Conservation (phyloP, 2,888 invertebrate species). For the Diarsia brunnea region DNA sequence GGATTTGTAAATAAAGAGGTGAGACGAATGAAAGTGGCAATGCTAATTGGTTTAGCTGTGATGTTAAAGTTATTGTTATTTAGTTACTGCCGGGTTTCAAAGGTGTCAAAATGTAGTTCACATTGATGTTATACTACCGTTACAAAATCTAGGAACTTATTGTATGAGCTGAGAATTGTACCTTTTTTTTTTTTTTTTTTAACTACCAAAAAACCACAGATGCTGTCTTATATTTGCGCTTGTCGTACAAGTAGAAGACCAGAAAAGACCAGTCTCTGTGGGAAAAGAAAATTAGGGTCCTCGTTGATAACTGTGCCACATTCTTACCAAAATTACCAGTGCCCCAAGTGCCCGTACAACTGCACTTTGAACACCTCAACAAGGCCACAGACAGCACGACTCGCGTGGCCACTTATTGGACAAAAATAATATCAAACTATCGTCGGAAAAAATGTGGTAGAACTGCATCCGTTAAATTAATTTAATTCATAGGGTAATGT, state of each 20-base stretch:
- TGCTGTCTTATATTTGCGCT: not conserved
- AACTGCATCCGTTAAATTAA: constrained; percentile 1
- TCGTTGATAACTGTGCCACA: constrained; percentile 22
- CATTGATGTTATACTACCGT: not conserved
- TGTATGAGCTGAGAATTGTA: not conserved
- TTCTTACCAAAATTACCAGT: constrained; percentile 35
- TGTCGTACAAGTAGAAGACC: not conserved
- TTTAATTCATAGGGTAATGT: constrained; percentile 5
- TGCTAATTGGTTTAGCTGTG: constrained; percentile 48
- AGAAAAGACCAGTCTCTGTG: not conserved
- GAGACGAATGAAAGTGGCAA: constrained; percentile 43
- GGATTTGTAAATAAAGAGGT: constrained; percentile 39
- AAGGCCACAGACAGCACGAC: constrained; percentile 54
- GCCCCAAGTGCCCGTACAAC: constrained; percentile 31
- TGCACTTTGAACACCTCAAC: constrained; percentile 53
- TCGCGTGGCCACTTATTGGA: constrained; percentile 26
- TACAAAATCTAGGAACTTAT: not conserved
- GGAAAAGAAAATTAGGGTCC: not conserved
- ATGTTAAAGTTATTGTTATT: constrained; percentile 41
- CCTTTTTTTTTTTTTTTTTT: not conserved
- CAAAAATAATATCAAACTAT: constrained; percentile 36
- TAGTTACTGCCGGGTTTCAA: constrained; percentile 16
- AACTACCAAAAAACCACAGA: not conserved
- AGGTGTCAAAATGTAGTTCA: not conserved
- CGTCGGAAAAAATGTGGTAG: not conserved